phyloP scores from a whole-genome alignment of 2,797 vertebrate genomes.

The Pipistrellus pipistrellus region DNA sequence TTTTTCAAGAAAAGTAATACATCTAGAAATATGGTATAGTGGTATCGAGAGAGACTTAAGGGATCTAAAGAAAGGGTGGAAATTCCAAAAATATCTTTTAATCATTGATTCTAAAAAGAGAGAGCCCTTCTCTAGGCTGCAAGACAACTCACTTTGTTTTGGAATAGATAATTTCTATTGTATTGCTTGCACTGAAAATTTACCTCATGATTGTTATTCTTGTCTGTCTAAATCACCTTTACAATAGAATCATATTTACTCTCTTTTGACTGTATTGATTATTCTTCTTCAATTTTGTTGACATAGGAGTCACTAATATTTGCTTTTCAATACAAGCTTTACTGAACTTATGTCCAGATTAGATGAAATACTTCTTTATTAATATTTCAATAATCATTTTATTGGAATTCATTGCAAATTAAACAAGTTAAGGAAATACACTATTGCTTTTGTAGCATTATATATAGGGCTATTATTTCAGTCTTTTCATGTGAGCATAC shows the following conservation, averaged over 20 bases:
- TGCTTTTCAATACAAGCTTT: conserved; percentile 42
- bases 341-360: not conserved
- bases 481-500: not conserved
- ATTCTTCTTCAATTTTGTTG: conserved; percentile 40
- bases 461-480: conserved; percentile 22
- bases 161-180: conserved; percentile 3
- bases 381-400: conserved; percentile 41
- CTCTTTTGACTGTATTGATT: conserved; percentile 41
- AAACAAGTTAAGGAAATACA: not conserved
- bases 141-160: not conserved
- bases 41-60: conserved; percentile 1
- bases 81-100: conserved; percentile 37
- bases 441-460: conserved; percentile 2
- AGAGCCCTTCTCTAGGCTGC: not conserved
- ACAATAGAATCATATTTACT: conserved; percentile 31
- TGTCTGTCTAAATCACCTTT: conserved; percentile 2
- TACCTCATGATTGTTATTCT: conserved; percentile 25
- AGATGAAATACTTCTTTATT: conserved; percentile 52
- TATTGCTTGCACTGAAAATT: conserved; percentile 36
- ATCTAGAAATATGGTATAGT: not conserved
- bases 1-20: not conserved
- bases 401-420: conserved; percentile 50
- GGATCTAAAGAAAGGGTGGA: not conserved
- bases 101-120: not conserved
- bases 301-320: conserved; percentile 43